Evolutionary conservation across 2,888 invertebrate species (phyloP), one percentile per base, ranked within the genome.

Genomic region (Melipona bicolor): DNA sequence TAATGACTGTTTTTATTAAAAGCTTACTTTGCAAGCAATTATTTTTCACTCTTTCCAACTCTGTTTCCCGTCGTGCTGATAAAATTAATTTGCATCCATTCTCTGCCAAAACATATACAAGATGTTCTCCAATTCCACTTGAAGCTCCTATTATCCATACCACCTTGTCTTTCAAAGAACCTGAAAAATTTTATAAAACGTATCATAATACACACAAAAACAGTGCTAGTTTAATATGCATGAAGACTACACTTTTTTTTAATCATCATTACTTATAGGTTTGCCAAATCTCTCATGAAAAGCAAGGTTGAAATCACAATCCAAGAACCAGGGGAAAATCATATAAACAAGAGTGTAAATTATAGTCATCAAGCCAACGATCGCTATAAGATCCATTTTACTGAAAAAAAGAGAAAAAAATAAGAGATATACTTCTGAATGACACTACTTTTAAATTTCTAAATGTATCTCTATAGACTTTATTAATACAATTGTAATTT

Each of bases 111-210:
- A 96, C 95, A 85, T 97, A 95, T 0, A 97, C 97, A 69, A 97
- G 94, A 85, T 96, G 94, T 94, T 97, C 97, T 4, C 98, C 98
- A 84, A 98, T 98, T 21, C 98, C 98, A 95, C 97, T 97, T 0
- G 98, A 98, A 0, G 98, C 97, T 64, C 98, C 98, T 2, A 97
- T 97, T 88, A 98, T 96, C 97, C 98, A 98, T 2, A 97, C 96
- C 5, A 98, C 97, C 94, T 97, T 96, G 0, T 96, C 96, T 65
- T 95, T 94, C 74, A 97, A 93, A 4, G 94, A 92, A 61, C 95
- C 96, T 96, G 83, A 15, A 19, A 56, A 59, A 4, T 36, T 13
- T 54, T 3, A 49, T n/a, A 15, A 69, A 56, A n/a, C n/a, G 0
- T 50, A 24, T 65, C 27, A 61, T 4, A 62, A 24, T 54, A 21